phyloP scores from a whole-genome alignment of 1,140 invertebrate genomes.

The Lordiphosa collinella region DNA sequence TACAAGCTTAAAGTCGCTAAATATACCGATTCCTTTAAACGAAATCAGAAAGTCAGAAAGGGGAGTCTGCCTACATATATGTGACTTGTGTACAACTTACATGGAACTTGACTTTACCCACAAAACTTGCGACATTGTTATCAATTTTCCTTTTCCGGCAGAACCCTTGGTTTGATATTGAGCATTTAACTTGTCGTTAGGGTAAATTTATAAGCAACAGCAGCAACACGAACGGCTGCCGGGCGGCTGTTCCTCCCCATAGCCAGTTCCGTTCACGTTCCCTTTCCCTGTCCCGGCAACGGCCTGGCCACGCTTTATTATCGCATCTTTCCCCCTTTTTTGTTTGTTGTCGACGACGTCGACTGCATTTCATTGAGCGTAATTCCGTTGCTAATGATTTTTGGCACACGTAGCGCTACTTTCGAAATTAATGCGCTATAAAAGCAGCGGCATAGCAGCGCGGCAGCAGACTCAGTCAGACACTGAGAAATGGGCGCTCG shows the following conservation, averaged over 20 bases:
- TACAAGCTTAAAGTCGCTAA: no score
- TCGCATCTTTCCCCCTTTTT: conserved; percentile 42
- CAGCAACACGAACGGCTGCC: conserved; percentile 32
- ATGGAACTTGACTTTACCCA: no score
- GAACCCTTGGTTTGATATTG: conserved; percentile 34
- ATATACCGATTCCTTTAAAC: no score
- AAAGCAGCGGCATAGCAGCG: conserved; percentile 37
- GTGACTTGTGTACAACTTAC: no score
- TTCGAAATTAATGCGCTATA: conserved; percentile 76
- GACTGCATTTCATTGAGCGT: conserved; percentile 78
- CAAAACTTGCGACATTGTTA: no score
- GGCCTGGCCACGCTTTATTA: conserved; percentile 68
- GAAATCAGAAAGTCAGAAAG: no score
- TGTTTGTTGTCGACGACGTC: conserved; percentile 34
- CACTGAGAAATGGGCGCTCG: conserved; percentile 66
- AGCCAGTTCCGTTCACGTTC: neutral
- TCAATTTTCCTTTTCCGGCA: neutral
- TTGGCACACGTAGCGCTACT: conserved; percentile 77
- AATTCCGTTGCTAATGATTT: conserved; percentile 79
- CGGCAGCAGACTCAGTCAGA: conserved; percentile 38
- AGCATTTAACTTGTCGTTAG: conserved; percentile 74
- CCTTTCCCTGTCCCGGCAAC: conserved; percentile 17
- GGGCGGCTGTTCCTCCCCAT: conserved; percentile 34
- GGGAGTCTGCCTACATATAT: no score
- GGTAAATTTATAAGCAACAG: conserved; percentile 70